Evolutionary conservation across 2,888 invertebrate genomes (phyloP), one percentile per base, ranked within the genome.

Genomic region (Marasmarcha lunaedactyla): DNA sequence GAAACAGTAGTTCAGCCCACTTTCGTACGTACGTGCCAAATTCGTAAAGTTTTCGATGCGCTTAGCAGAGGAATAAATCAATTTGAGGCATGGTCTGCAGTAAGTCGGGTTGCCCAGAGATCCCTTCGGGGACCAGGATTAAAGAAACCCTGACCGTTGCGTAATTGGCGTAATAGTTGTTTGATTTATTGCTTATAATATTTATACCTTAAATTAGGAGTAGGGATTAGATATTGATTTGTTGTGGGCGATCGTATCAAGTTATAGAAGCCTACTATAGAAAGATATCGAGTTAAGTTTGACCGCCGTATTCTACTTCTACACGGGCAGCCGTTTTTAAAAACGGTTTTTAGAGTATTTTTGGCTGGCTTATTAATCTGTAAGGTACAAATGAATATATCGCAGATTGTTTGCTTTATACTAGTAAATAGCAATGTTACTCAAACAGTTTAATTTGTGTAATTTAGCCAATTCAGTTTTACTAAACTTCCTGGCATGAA

Each of bases 151-250:
- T 74, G 71, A 57, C 69, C 68, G 59, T 63, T 67, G 20, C 60
- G 72, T 79, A 81, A 81, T 79, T 78, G 79, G 73, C 73, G 73
- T 76, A 76, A 76, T 74, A 70, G 67, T 65, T 68, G 55, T 61
- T 55, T 69, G 76, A 78, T 78, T 77, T 78, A 76, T 73, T 55
- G 57, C 46, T 47, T 54, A 44, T 57, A 50, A 30, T 30, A 30
- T 30, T 30, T 30, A 30, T 30, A n/a, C 10, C 3, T n/a, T 53
- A 4, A 30, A 30, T 30, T 30, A 30, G 30, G 30, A 11, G 30
- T 20, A 20, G 3, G 46, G 44, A 49, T 49, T 51, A 46, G 48
- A 47, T 44, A 38, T 46, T 38, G 44, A 46, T 42, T 27, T 12
- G 6, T 15, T 37, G 10, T 15, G 15, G 25, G 14, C 14, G 33